Percentiles rank a stretch among this genome's conserved stretches.
Evolutionary conservation across 2,113 vertebrate species (phyloP).

Genomic region (Xyrauchen texanus): DNA sequence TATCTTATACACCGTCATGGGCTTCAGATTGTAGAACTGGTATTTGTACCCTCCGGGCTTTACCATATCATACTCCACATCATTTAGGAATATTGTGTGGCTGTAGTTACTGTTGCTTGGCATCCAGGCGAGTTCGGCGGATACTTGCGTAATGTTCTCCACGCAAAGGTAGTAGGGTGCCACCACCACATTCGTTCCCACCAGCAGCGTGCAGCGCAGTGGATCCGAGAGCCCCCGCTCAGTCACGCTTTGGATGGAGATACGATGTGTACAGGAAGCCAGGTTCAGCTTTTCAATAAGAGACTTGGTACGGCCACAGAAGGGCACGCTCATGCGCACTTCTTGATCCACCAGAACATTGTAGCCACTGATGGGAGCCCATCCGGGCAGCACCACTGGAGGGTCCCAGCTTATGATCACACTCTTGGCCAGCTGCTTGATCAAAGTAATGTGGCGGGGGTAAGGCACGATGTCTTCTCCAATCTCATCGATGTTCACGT

Average conservation of each 20-base stretch:
- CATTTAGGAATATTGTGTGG: slow-evolving; percentile 92
- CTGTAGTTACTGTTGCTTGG: slow-evolving; percentile 98
- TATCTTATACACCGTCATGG: slow-evolving; percentile 89
- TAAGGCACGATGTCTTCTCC: slow-evolving; percentile 99
- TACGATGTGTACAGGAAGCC: slow-evolving; percentile 83
- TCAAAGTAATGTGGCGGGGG: slow-evolving; percentile 93
- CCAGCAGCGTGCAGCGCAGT: slow-evolving; percentile 90
- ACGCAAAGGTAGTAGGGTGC: slow-evolving; percentile 89
- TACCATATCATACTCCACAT: slow-evolving; percentile 89
- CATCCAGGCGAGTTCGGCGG: slow-evolving; percentile 91
- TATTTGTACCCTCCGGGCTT: slow-evolving; percentile 89
- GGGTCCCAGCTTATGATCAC: slow-evolving; percentile 98
- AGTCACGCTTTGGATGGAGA: slow-evolving; percentile 90
- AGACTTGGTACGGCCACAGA: slow-evolving; percentile 88
- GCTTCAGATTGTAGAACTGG: slow-evolving; percentile 89
- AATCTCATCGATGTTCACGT: slow-evolving; percentile 86
- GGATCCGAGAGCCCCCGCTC: slow-evolving; percentile 87
- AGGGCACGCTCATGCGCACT: slow-evolving; percentile 83
- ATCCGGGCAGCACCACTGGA: slow-evolving; percentile 85
- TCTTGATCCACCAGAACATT: slow-evolving; percentile 93
- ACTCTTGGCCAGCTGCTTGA: slow-evolving; percentile 97
- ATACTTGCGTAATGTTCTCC: slow-evolving; percentile 86
- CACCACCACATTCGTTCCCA: slow-evolving; percentile 92
- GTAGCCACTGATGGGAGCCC: slow-evolving; percentile 91
- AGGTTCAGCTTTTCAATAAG: slow-evolving; percentile 94